Evolutionary conservation across 2,113 vertebrate species (phyloP), one percentile per base, ranked within the genome.

Genomic region (Aptenodytes forsteri): DNA sequence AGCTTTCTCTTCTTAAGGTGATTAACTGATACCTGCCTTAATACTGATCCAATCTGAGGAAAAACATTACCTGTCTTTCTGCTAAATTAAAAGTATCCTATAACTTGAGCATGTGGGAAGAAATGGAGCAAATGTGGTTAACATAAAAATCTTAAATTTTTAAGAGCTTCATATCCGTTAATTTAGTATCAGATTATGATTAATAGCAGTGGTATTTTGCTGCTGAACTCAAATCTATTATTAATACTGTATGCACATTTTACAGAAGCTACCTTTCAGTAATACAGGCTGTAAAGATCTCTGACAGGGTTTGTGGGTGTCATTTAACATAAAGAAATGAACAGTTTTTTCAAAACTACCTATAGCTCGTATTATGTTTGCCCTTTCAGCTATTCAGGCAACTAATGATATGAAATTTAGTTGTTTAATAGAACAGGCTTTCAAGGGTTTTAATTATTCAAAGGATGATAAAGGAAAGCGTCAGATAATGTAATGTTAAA

Each of bases 401-500:
- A 70, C 49, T 83, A 83, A 89, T 13, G 4, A 40, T 62, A 66
- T 54, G 38, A 66, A 93, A 52, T 40, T 85, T 94, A 83, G 58
- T 79, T 85, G 52, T 91, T 97, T 87, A 87, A 93, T 82, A 44
- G 42, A 66, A 46, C n/a, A 87, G 29, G 13, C 30, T 85, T 96
- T 95, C 62, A 62, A 62, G 49, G 38, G 19, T 64, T 95, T 90
- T 87, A 78, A 93, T 90, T 96, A 96, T 96, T 96, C 49, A 93
- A 71, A 87, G 26, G 14, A 80, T 89, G 71, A 87, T 70, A 92
- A 95, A 95, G 79, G 75, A 70, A 78, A 64, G 59, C 16, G 1
- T 91, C 87, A 97, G 80, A 89, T 96, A 95, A 83, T 20, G 11
- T 49, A 56, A 72, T 62, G 90, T 66, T 96, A 89, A 96, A 90